Percentiles rank a stretch among this genome's conserved stretches.
phyloP scores from a whole-genome alignment of 2,113 vertebrate genomes.

The Bucco capensis region DNA sequence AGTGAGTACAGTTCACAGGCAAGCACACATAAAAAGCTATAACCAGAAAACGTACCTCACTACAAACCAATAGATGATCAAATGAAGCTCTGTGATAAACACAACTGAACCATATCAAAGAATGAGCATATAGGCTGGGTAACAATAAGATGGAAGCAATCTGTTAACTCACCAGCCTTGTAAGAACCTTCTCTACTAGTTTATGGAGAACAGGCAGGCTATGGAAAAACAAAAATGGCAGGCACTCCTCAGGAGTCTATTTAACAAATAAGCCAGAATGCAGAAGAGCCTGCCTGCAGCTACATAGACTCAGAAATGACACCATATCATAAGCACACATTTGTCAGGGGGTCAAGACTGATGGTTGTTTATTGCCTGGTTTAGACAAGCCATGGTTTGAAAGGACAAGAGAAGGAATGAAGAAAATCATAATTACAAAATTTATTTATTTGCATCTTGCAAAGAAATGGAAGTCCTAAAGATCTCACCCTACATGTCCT shows the following conservation, averaged over 20 bases:
- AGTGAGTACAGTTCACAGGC: neutral
- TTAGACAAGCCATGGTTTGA: neutral
- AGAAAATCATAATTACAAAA: neutral
- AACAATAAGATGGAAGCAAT: neutral
- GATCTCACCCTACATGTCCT: neutral
- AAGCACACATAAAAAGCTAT: neutral
- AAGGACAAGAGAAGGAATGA: neutral
- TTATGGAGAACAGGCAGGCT: neutral
- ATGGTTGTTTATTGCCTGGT: neutral
- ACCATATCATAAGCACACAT: fast-evolving
- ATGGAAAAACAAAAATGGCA: neutral
- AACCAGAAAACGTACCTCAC: neutral
- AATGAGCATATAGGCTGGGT: neutral
- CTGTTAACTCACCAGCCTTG: neutral
- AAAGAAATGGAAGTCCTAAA: neutral
- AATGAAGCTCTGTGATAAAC: neutral
- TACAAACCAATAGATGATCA: neutral
- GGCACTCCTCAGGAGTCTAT: too few species aligned
- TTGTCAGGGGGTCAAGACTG: neutral
- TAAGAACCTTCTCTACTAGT: neutral
- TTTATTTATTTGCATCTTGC: neutral
- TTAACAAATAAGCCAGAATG: neutral
- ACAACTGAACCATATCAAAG: neutral
- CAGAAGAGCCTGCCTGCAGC: neutral
- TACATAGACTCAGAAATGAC: neutral